Percentiles rank a stretch among this genome's conserved stretches.
Conservation (phyloP, 2,113 vertebrate species). For the Dendropsophus ebraccatus region DNA sequence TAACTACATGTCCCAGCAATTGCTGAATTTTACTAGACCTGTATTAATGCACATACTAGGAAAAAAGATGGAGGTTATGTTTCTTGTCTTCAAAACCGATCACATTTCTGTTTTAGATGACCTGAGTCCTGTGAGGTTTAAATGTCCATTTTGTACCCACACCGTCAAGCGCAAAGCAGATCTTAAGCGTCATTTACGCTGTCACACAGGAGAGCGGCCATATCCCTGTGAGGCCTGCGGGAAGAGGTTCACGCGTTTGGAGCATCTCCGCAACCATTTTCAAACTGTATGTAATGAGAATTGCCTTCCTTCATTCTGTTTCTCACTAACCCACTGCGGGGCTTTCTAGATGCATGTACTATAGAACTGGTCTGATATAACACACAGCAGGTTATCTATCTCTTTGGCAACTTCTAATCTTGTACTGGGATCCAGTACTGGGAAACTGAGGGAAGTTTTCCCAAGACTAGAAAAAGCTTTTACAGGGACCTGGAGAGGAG, state of each 20-base stretch:
- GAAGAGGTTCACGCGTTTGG: constrained; percentile 93
- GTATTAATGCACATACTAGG: background rate
- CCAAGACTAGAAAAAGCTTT: too few species aligned
- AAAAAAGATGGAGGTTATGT: background rate
- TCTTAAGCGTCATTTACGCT: constrained; percentile 94
- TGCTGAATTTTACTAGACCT: background rate
- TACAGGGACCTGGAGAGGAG: too few species aligned
- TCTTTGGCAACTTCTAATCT: background rate
- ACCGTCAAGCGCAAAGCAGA: constrained; percentile 97
- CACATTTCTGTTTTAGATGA: constrained; percentile 75
- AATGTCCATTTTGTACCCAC: constrained; percentile 95
- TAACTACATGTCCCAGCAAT: background rate
- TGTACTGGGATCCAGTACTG: too few species aligned
- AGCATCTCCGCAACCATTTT: constrained; percentile 95
- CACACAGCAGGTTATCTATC: background rate
- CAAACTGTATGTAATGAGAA: constrained; percentile 81
- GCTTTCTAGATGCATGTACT: background rate
- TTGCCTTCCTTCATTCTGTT: background rate
- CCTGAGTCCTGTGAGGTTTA: constrained; percentile 90
- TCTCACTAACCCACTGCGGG: too few species aligned
- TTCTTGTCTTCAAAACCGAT: background rate
- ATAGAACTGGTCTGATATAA: background rate
- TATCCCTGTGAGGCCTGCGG: constrained; percentile 96
- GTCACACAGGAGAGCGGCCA: constrained; percentile 93
- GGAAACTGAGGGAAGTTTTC: too few species aligned